A percentile compares a stretch with the other conserved stretches of the same genome.
phyloP scores from a whole-genome alignment of 2,797 vertebrate species.

The Rhinoraja longicauda region DNA sequence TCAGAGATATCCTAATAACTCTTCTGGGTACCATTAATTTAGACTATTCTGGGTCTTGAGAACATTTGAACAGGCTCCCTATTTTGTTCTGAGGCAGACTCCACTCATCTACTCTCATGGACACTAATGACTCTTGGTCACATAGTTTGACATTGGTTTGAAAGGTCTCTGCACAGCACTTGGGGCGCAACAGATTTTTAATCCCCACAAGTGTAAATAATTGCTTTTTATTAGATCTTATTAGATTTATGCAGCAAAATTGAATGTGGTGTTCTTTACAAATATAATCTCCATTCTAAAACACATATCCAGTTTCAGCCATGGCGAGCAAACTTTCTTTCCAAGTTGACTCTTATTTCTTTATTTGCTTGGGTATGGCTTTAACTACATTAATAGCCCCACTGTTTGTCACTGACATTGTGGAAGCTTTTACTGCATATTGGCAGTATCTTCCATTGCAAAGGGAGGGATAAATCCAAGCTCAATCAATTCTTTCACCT shows the following conservation, averaged over 20 bases:
- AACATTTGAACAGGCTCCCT: not conserved
- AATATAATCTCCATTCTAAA: not conserved
- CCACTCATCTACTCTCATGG: not conserved
- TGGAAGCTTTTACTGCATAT: not conserved
- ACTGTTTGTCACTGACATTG: not conserved
- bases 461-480: not conserved
- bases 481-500: not conserved
- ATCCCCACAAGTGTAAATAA: not conserved
- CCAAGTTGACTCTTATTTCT: not conserved
- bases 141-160: not conserved
- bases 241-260: not conserved
- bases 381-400: not conserved
- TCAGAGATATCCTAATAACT: not conserved
- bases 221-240: not conserved
- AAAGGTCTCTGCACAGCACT: not conserved
- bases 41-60: not conserved
- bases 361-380: not conserved
- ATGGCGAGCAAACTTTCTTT: not conserved
- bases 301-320: not conserved
- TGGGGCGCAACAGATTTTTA: not conserved
- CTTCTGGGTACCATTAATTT: not conserved
- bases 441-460: not conserved
- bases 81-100: not conserved
- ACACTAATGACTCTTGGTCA: not conserved
- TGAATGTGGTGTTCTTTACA: not conserved